Conservation (phyloP, 2,797 vertebrate genomes). For the Heteromormyrus szaboi region DNA sequence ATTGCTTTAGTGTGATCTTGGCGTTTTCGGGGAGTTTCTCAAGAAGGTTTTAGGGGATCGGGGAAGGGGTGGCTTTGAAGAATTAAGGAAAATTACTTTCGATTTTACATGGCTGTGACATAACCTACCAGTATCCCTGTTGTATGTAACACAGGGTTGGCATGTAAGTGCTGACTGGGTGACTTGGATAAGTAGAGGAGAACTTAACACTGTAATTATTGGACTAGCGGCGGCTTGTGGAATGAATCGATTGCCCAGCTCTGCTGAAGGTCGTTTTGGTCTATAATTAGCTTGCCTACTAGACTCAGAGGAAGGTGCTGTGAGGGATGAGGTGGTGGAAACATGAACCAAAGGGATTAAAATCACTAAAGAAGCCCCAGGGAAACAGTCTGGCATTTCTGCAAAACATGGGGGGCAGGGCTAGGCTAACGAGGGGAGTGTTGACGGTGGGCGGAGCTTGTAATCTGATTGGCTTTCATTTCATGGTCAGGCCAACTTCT, state of each 20-base stretch:
- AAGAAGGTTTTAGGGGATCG: background rate
- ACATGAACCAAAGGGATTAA: background rate
- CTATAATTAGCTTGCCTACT: slow-evolving; percentile 30
- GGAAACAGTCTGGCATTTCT: background rate
- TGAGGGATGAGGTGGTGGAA: background rate
- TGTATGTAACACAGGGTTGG: background rate
- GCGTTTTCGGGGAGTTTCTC: too few species aligned
- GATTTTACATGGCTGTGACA: slow-evolving; percentile 22
- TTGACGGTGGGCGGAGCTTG: background rate
- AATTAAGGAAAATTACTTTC: background rate
- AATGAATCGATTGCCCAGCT: slow-evolving; percentile 5
- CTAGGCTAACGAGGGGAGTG: background rate
- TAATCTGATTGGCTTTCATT: background rate
- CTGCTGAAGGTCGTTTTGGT: background rate
- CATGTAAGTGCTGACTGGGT: background rate
- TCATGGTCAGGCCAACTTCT: background rate
- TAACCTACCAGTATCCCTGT: background rate
- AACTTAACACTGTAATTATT: slow-evolving; percentile 10
- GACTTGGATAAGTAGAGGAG: slow-evolving; percentile 17
- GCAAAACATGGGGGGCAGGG: background rate
- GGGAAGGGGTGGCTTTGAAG: background rate
- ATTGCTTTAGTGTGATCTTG: background rate
- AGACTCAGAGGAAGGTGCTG: background rate
- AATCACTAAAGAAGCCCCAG: background rate
- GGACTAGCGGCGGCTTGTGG: background rate